These are phyloP conservation scores for Melanargia galathea DNA, from an alignment of 2,888 invertebrate species.

Conservation along the genomic window DNA sequence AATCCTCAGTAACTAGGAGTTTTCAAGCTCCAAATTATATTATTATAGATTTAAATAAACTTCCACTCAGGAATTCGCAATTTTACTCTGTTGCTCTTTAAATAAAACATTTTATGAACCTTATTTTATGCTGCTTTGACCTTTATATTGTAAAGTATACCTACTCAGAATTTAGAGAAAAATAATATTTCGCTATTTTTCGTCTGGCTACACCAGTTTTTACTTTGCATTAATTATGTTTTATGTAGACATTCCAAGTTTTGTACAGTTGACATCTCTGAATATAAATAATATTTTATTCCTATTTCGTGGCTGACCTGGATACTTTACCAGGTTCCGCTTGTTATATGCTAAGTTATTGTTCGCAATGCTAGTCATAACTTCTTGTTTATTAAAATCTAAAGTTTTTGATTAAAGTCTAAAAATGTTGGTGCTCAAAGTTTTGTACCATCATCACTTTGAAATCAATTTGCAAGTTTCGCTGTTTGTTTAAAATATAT, in stretches of 20 bases:
- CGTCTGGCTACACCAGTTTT: background rate
- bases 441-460: too few relatives aligned
- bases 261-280: background rate
- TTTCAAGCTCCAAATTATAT: too few relatives aligned
- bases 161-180: background rate
- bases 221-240: constrained; percentile 3
- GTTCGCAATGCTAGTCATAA: background rate
- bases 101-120: background rate
- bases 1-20: background rate
- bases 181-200: background rate
- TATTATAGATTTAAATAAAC: background rate
- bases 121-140: background rate
- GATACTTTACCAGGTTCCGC: background rate
- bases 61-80: background rate
- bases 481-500: too few relatives aligned
- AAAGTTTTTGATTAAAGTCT: too few relatives aligned
- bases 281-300: constrained; percentile 8
- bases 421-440: too few relatives aligned
- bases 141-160: background rate
- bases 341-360: background rate
- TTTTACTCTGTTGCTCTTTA: background rate
- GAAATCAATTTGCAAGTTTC: too few relatives aligned
- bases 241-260: background rate
- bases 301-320: background rate
- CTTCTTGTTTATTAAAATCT: too few relatives aligned